Evolutionary conservation across 2,113 vertebrate genomes (phyloP).

Genomic region (Serinus canaria): DNA sequence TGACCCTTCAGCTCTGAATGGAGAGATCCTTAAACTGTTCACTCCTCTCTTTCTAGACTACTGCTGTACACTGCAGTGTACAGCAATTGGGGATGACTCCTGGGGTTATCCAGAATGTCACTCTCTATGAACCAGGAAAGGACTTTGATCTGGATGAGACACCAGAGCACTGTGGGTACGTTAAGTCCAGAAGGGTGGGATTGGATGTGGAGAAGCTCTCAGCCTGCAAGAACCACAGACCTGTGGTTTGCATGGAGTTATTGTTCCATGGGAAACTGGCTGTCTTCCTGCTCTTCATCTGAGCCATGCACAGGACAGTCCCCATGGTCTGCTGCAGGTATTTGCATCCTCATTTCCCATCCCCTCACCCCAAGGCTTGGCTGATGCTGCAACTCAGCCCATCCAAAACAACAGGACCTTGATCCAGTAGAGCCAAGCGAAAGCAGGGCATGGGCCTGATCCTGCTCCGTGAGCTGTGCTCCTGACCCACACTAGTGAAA

Average conservation of each 20-base stretch:
- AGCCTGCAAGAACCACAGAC: background rate
- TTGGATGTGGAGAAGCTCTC: background rate
- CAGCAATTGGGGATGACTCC: background rate
- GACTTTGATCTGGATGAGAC: background rate
- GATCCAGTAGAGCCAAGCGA: background rate
- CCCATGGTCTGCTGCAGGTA: background rate
- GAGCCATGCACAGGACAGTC: background rate
- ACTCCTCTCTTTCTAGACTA: background rate
- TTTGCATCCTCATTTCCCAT: background rate
- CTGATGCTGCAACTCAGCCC: background rate
- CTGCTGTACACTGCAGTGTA: background rate
- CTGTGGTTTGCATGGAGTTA: constrained; percentile 57
- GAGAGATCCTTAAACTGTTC: background rate
- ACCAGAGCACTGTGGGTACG: rapidly evolving
- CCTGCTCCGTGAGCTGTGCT: background rate
- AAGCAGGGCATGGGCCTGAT: background rate
- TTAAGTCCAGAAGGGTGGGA: background rate
- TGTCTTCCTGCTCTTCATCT: constrained; percentile 72
- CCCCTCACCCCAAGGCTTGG: background rate
- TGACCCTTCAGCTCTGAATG: background rate
- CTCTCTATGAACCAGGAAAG: background rate
- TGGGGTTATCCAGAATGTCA: background rate
- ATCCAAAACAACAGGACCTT: background rate
- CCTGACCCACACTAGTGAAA: background rate
- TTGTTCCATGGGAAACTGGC: constrained; percentile 76